Evolutionary conservation across 2,888 invertebrate species (phyloP), one percentile per base, ranked within the genome.

Genomic region (Eretmocerus hayati): DNA sequence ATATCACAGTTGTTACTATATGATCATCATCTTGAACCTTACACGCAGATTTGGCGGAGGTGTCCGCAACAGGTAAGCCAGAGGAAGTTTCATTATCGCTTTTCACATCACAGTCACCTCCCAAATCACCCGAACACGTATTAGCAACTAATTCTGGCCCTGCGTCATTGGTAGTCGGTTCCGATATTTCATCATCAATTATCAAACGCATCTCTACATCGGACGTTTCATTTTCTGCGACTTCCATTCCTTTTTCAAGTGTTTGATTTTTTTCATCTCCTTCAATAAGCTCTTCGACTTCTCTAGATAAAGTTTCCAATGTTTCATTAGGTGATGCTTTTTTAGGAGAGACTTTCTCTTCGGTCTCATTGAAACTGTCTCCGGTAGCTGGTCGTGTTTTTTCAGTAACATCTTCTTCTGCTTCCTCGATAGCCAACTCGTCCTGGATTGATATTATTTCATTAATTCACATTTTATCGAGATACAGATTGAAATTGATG

Each of bases 231-330:
- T 45, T 23, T 5, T 55, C 50, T 5, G 9, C 22, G 4, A 15
- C 31, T 6, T 43, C 43, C 5, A 26, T 21, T n/a, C 20, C 11
- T 15, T 41, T 42, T 1, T 46, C 39, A n/a, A 18, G 5, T 9
- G n/a, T 5, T 21, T 41, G 32, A 15, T 41, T 40, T 6, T 47
- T 47, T 35, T 51, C 45, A 15, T 58, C 53, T 15, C 54, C 64
- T 21, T 60, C 56, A 2, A 68, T 62, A 16, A 71, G 54, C 48
- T 56, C 58, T 42, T 69, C 69, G 1, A 70, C 63, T 20, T 69
- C 69, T 13, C 60, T 53, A 4, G 68, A 65, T 43, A 69, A 64
- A 45, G 65, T 68, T 42, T 70, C 70, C 19, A 71, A 50, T 0
- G 68, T 69, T 47, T 71, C 69, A 2, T 54, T 54, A n/a, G n/a